Evolutionary conservation across 2,888 invertebrate genomes (phyloP).

Genomic region (Eupithecia subumbrata): DNA sequence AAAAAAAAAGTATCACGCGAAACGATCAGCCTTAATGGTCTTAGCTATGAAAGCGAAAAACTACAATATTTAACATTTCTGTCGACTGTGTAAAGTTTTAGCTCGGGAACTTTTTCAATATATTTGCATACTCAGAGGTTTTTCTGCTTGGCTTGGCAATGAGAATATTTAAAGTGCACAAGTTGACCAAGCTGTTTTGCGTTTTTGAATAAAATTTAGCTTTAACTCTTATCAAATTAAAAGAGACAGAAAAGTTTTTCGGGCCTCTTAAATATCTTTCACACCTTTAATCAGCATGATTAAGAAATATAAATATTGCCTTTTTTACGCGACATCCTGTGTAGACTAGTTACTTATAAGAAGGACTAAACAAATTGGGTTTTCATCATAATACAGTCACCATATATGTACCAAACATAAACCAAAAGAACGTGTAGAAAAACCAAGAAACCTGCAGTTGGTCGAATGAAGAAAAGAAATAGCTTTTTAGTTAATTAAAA

Average conservation of each 20-base stretch:
- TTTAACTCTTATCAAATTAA: background rate
- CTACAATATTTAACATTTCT: conserved; percentile 7
- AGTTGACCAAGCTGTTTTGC: background rate
- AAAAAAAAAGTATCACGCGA: too few relatives aligned
- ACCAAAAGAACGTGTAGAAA: too few relatives aligned
- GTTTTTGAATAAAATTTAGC: background rate
- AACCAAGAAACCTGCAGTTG: too few relatives aligned
- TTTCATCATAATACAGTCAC: too few relatives aligned
- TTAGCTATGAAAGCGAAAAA: conserved; percentile 31
- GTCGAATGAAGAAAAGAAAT: too few relatives aligned
- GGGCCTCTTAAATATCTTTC: background rate
- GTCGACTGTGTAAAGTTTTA: background rate
- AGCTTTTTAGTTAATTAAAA: too few relatives aligned
- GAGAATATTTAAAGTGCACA: background rate
- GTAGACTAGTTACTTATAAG: too few relatives aligned
- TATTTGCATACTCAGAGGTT: background rate
- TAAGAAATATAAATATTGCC: too few relatives aligned
- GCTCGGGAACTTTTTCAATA: background rate
- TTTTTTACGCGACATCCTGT: too few relatives aligned
- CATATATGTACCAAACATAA: too few relatives aligned
- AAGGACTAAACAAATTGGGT: too few relatives aligned
- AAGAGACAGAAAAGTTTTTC: too few relatives aligned
- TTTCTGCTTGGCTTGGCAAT: background rate
- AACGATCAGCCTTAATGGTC: conserved; percentile 11
- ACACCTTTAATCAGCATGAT: background rate